Conservation (phyloP, 1,140 invertebrate species). For the Drosophila murphyi region DNA sequence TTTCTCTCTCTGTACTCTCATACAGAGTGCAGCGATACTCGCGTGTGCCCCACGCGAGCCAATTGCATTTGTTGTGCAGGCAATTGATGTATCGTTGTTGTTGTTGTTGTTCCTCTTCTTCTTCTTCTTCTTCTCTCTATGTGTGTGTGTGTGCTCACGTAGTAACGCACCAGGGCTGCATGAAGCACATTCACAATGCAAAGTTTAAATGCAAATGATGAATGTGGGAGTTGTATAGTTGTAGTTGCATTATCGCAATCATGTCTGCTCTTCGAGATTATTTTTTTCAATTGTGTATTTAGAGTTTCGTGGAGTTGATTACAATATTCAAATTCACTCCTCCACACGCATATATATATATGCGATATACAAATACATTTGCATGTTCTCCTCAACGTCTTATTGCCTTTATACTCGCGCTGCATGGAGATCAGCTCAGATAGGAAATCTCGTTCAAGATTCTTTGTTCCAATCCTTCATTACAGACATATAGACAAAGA, state of each 20-base stretch:
- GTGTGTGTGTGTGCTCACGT: constrained; percentile 6
- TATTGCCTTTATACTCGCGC: background rate
- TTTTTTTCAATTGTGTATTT: background rate
- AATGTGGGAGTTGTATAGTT: background rate
- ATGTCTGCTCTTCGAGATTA: background rate
- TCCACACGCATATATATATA: too few species aligned
- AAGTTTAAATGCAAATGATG: background rate
- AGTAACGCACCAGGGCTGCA: constrained; percentile 39
- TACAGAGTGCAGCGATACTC: background rate
- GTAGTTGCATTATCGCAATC: background rate
- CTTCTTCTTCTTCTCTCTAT: background rate
- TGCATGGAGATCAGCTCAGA: background rate
- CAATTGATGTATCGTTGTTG: constrained; percentile 42
- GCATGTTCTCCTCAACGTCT: background rate
- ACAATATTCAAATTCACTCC: too few species aligned
- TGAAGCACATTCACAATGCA: background rate
- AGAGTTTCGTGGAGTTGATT: too few species aligned
- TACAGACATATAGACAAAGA: background rate
- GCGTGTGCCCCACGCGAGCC: constrained; percentile 41
- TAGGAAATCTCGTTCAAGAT: background rate
- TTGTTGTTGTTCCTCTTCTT: constrained; percentile 6
- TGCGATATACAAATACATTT: too few species aligned
- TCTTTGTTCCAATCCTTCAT: background rate
- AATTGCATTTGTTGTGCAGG: constrained; percentile 47
- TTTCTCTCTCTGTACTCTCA: background rate